Evolutionary conservation across 2,113 vertebrate species (phyloP).

Genomic region (Conger conger): DNA sequence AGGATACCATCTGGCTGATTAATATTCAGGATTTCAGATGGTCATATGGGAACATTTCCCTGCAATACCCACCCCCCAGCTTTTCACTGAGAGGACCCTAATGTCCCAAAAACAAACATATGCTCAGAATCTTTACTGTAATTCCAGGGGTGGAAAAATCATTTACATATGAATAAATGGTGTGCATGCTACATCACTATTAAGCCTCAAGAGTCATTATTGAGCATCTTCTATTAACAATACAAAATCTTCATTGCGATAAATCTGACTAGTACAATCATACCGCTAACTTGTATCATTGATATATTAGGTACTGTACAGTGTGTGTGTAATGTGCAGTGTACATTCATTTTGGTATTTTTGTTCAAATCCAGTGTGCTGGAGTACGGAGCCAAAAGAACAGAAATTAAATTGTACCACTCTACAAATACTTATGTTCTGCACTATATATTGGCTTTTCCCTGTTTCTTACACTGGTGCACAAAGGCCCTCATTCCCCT

Average conservation of each 20-base stretch:
- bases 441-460: no score
- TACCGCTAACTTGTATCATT: neutral
- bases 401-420: no score
- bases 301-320: neutral
- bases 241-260: neutral
- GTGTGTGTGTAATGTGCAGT: neutral
- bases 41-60: neutral
- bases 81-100: neutral
- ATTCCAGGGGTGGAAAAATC: neutral
- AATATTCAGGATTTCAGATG: constrained; percentile 9
- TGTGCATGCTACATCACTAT: neutral
- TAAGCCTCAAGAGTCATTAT: neutral
- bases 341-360: no score
- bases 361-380: no score
- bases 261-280: neutral
- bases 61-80: neutral
- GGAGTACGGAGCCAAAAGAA: no score
- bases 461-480: no score
- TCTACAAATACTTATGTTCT: no score
- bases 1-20: constrained; percentile 4
- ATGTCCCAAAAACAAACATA: neutral
- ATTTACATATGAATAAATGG: neutral
- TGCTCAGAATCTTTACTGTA: neutral
- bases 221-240: neutral
- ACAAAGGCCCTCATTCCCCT: no score